Evolutionary conservation across 2,113 vertebrate species (phyloP).

Genomic region (Stigmatopora nigra): DNA sequence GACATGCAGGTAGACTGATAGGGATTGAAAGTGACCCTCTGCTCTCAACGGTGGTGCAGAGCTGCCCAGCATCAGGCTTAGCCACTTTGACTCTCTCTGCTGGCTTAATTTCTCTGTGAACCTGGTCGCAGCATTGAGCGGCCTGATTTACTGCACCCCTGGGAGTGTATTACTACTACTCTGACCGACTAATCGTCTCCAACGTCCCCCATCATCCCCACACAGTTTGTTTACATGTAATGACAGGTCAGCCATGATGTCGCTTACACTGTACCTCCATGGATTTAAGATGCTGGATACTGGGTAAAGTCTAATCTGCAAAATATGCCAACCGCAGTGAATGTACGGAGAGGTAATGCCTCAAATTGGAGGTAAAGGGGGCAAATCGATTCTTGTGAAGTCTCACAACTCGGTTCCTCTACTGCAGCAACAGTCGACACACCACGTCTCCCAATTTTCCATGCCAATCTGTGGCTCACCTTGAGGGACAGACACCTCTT

Average conservation of each 20-base stretch:
- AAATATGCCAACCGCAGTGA: too few species aligned
- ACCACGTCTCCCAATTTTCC: too few species aligned
- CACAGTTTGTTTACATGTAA: constrained; percentile 51
- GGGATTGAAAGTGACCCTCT: constrained; percentile 62
- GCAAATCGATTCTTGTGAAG: too few species aligned
- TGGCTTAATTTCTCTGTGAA: constrained; percentile 65
- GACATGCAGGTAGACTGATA: constrained; percentile 57
- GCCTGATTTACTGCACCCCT: constrained; percentile 54
- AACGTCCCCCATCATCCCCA: constrained; percentile 51
- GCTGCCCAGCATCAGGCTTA: constrained; percentile 51
- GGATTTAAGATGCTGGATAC: background rate
- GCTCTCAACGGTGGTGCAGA: constrained; percentile 43
- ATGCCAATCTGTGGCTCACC: too few species aligned
- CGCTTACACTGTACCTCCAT: constrained; percentile 10
- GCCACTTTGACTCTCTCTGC: constrained; percentile 52
- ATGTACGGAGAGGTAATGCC: too few species aligned
- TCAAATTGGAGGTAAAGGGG: too few species aligned
- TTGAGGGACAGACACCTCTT: too few species aligned
- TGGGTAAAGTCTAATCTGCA: too few species aligned
- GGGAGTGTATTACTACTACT: constrained; percentile 60
- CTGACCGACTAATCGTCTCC: constrained; percentile 60
- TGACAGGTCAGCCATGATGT: constrained; percentile 36
- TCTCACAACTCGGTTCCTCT: too few species aligned
- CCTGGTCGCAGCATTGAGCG: constrained; percentile 53
- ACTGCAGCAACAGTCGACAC: too few species aligned